Conservation (phyloP, 2,888 invertebrate species). For the Parnassius orleans region DNA sequence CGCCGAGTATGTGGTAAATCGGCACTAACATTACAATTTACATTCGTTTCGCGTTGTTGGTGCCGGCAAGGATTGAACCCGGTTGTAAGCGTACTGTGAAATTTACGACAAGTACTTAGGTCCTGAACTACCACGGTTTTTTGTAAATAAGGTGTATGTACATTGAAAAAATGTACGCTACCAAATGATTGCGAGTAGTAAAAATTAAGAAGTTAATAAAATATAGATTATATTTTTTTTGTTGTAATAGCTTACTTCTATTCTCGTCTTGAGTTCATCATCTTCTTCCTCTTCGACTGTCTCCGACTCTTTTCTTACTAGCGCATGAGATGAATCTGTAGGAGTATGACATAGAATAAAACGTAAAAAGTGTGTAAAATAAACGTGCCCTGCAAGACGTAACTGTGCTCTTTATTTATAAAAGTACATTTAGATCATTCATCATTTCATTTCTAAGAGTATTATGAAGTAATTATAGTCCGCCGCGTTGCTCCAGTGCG, state of each 20-base stretch:
- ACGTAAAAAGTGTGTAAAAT: not conserved
- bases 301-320: slow-evolving; percentile 9
- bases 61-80: no score
- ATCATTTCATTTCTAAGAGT: no score
- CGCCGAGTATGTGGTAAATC: not conserved
- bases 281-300: slow-evolving; percentile 14
- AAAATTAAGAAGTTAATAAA: not conserved
- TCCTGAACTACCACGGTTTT: no score
- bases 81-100: no score
- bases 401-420: not conserved
- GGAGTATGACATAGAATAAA: not conserved
- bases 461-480: no score
- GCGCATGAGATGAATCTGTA: slow-evolving; percentile 10
- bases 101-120: no score
- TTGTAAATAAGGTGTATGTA: no score
- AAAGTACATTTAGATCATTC: no score
- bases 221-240: no score
- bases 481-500: no score
- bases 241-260: slow-evolving; percentile 7
- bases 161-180: no score
- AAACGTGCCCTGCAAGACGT: not conserved
- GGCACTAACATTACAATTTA: no score
- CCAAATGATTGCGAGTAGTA: not conserved
- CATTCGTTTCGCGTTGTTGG: not conserved
- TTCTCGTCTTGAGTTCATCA: slow-evolving; percentile 5